Evolutionary conservation across 2,113 vertebrate species (phyloP).

Genomic region (Turdus rufiventris): DNA sequence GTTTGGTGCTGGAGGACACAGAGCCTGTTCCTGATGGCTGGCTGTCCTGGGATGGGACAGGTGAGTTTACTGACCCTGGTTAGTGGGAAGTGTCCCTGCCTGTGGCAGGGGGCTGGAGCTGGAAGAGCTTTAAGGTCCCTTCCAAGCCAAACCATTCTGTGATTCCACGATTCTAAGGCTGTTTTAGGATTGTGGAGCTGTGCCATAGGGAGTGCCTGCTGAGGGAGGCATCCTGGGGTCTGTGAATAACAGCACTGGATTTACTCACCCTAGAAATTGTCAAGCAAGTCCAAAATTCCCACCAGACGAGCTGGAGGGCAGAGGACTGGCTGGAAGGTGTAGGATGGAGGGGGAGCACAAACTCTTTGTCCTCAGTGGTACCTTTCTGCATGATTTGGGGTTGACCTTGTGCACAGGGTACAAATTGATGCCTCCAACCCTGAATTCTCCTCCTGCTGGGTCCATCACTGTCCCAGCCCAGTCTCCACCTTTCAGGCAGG

Average conservation of each 20-base stretch:
- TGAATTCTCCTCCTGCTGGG: neutral
- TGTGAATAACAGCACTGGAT: neutral
- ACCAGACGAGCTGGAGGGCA: neutral
- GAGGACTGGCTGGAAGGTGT: neutral
- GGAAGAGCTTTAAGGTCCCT: neutral
- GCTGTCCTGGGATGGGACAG: no score
- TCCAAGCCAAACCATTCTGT: neutral
- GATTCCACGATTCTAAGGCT: neutral
- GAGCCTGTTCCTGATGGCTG: neutral
- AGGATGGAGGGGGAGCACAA: neutral
- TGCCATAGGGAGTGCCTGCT: fast-evolving
- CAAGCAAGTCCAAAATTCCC: neutral
- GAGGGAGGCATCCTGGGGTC: neutral
- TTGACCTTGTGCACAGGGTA: fast-evolving
- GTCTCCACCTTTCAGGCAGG: neutral
- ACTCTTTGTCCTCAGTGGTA: neutral
- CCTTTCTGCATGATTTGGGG: fast-evolving
- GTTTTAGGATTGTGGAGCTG: fast-evolving
- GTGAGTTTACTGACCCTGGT: neutral
- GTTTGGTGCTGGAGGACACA: fast-evolving
- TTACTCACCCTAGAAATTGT: neutral
- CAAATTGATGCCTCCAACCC: neutral
- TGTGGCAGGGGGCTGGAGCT: neutral
- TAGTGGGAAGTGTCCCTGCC: neutral
- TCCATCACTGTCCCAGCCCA: neutral